Evolutionary conservation across 2,888 invertebrate genomes (phyloP), one percentile per base, ranked within the genome.

Genomic region (Spodoptera littoralis): DNA sequence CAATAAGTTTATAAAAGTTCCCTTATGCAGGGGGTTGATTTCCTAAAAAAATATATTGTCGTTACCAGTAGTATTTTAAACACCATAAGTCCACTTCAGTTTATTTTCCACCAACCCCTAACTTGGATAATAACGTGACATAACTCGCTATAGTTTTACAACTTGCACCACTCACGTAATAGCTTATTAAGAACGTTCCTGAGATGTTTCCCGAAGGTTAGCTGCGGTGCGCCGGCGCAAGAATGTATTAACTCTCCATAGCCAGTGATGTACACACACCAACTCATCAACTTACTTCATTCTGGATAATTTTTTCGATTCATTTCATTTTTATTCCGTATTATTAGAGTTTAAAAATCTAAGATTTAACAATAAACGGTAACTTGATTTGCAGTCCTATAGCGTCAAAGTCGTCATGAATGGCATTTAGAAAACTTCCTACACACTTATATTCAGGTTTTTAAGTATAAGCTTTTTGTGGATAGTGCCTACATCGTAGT

Each of bases 161-260:
- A 13, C 65, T 78, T 77, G 66, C 24, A 43, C 72, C 78, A 63
- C 4, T 8, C 63, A 41, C 22, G 30, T 72, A 73, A 83, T 79
- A 72, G 75, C 83, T 84, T 83, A 87, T 85, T 86, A 88, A 80
- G 81, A 78, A 77, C 83, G 85, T 83, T 83, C 84, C 84, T 71
- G 70, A 74, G 83, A 87, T 86, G 81, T 85, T 85, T 80, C 79
- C 77, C 79, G 79, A 80, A 79, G 86, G 80, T 82, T 78, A 77
- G 68, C 69, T 71, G 79, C 30, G 52, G 64, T 54, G 73, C 58
- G 62, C 75, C 60, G 76, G 69, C 67, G 52, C 63, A 69, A 70
- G 84, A 81, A 85, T 84, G 83, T 80, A 81, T 82, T 83, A 76
- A 79, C 82, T 83, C 76, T 70, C 70, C 64, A 77, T 64, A 70